Evolutionary conservation across 2,888 invertebrate genomes (phyloP), one percentile per base, ranked within the genome.

Genomic region (Cerastoderma edule): DNA sequence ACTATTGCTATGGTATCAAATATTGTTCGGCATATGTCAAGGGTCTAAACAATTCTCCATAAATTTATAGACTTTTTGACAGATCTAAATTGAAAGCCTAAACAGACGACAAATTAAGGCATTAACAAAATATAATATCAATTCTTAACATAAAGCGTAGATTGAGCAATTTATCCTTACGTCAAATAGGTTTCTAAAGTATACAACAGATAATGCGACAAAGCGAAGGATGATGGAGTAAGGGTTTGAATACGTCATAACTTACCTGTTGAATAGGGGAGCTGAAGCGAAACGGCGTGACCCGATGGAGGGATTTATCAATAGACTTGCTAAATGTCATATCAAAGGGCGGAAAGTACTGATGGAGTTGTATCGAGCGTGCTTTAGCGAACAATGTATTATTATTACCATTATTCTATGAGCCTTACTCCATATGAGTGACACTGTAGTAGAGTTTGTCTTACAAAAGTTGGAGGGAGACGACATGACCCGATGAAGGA

Each of bases 241-340:
- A 39, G 8, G 5, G 46, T 16, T 19, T 24, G 13, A 54, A 8
- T 67, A 53, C 66, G 75, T 75, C 75, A 75, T 60, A 54, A 70
- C 56, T 60, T 60, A 67, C 60, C 70, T 73, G 60, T 78, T 73
- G 63, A 78, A 66, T 27, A 44, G 50, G 67, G 53, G 73, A 69
- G 70, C 44, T 48, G 67, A 63, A 48, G 73, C 72, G 64, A 54
- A 63, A 48, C 70, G 63, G 69, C 19, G 19, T 46, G 46, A 19
- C n/a, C n/a, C 46, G n/a, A 46, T 46, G 46, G n/a, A 19, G 19
- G 16, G 46, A 16, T n/a, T 46, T 46, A 19, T 16, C n/a, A 46
- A 46, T 46, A n/a, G 46, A 46, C 46, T 46, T 46, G 46, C 46
- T 46, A 46, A 46, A 1, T n/a, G n/a, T n/a, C n/a, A n/a, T n/a